Evolutionary conservation across 2,888 invertebrate species (phyloP).

Genomic region (Yponomeuta malinellus): DNA sequence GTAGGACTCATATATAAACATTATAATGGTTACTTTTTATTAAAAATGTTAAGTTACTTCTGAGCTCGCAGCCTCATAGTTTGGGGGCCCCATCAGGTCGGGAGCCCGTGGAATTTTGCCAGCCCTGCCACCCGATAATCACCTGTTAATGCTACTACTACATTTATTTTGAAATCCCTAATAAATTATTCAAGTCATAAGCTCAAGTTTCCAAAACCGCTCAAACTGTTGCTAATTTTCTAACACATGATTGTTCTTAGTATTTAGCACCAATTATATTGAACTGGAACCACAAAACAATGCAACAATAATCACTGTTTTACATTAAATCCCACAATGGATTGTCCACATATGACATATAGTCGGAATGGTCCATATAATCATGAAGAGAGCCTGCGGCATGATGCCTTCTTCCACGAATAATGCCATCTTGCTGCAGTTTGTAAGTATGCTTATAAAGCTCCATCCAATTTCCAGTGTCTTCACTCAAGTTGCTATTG

Average conservation of each 20-base stretch:
- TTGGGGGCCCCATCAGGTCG: too few species aligned
- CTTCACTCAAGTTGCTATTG: slow-evolving; percentile 21
- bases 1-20: too few species aligned
- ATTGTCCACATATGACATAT: slow-evolving; percentile 54
- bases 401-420: slow-evolving; percentile 22
- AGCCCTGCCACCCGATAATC: too few species aligned
- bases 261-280: not conserved
- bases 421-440: slow-evolving; percentile 28
- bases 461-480: slow-evolving; percentile 40
- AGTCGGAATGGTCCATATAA: slow-evolving; percentile 52
- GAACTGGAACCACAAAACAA: not conserved
- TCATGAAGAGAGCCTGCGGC: slow-evolving; percentile 46
- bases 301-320: not conserved
- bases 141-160: too few species aligned
- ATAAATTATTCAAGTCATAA: not conserved
- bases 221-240: not conserved
- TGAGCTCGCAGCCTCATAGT: too few species aligned
- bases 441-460: slow-evolving; percentile 41
- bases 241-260: not conserved
- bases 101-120: too few species aligned
- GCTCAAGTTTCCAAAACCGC: not conserved
- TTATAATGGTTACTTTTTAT: too few species aligned
- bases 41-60: too few species aligned
- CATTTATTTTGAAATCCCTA: not conserved
- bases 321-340: slow-evolving; percentile 46